Evolutionary conservation across 1,140 invertebrate species (phyloP).

Genomic region (Sycobia sp.): DNA sequence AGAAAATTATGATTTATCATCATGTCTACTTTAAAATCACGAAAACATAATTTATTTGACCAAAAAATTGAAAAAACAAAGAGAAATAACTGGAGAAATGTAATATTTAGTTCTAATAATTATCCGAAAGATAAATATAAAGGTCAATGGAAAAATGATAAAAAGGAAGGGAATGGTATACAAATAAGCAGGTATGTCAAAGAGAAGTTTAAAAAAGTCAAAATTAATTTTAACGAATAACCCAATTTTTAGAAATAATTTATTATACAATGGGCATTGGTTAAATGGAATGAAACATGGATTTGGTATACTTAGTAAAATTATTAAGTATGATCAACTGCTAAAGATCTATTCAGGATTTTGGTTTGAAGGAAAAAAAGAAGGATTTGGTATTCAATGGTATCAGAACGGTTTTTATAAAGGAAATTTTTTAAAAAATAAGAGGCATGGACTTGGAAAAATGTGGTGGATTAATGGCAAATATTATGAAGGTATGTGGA

Average conservation of each 20-base stretch:
- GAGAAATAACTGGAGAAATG: slow-evolving; percentile 60
- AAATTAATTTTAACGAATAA: slow-evolving; percentile 12
- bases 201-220: no score
- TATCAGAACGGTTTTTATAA: slow-evolving; percentile 65
- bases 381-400: slow-evolving; percentile 64
- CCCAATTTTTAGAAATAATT: slow-evolving; percentile 43
- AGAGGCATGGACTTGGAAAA: slow-evolving; percentile 68
- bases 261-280: slow-evolving; percentile 64
- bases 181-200: slow-evolving; percentile 22
- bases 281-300: slow-evolving; percentile 52
- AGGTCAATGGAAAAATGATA: slow-evolving; percentile 65
- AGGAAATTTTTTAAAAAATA: slow-evolving; percentile 67
- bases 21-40: not conserved
- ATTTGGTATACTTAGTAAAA: slow-evolving; percentile 40
- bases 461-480: slow-evolving; percentile 65
- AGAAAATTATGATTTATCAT: not conserved
- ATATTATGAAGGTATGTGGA: slow-evolving; percentile 64
- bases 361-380: slow-evolving; percentile 62
- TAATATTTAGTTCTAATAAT: slow-evolving; percentile 58
- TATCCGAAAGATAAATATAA: slow-evolving; percentile 56
- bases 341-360: slow-evolving; percentile 52
- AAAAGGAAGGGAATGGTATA: slow-evolving; percentile 59
- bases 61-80: slow-evolving; percentile 23
- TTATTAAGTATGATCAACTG: not conserved
- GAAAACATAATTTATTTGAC: not conserved